A percentile compares a stretch with the other conserved stretches of the same genome.
phyloP scores from a whole-genome alignment of 1,140 invertebrate species.

The Heliothis subflexa region DNA sequence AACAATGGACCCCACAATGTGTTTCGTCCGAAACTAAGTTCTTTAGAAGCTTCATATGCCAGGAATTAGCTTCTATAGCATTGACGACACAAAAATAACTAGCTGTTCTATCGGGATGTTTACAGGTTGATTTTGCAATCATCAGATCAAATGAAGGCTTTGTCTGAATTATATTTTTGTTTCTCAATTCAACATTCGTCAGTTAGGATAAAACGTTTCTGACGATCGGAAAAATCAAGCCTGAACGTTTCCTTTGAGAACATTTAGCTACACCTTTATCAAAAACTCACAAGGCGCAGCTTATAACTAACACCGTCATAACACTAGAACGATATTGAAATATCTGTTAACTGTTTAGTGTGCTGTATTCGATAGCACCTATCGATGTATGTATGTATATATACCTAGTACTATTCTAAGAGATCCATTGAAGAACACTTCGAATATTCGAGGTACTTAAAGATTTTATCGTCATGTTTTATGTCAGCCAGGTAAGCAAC shows the following conservation, averaged over 20 bases:
- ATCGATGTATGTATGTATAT: constrained; percentile 43
- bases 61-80: constrained; percentile 3
- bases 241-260: constrained; percentile 11
- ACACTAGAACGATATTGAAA: constrained; percentile 30
- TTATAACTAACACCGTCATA: constrained; percentile 35
- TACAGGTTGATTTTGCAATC: too few relatives aligned
- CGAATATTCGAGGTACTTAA: neutral
- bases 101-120: neutral
- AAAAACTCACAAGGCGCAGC: constrained; percentile 40
- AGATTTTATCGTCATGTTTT: neutral
- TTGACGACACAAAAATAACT: neutral
- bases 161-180: too few relatives aligned
- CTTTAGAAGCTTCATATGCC: constrained; percentile 24
- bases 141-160: too few relatives aligned
- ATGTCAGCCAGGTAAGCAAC: neutral
- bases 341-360: constrained; percentile 44
- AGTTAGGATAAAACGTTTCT: too few relatives aligned
- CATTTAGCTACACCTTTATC: constrained; percentile 44
- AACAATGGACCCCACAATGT: neutral
- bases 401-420: constrained; percentile 22
- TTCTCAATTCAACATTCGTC: too few relatives aligned
- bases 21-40: constrained; percentile 29
- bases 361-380: constrained; percentile 45
- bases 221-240: too few relatives aligned
- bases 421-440: constrained; percentile 39